These are phyloP conservation scores for Chloroclysta siterata DNA, from an alignment of 2,888 invertebrate genomes.

Conservation along the genomic window DNA sequence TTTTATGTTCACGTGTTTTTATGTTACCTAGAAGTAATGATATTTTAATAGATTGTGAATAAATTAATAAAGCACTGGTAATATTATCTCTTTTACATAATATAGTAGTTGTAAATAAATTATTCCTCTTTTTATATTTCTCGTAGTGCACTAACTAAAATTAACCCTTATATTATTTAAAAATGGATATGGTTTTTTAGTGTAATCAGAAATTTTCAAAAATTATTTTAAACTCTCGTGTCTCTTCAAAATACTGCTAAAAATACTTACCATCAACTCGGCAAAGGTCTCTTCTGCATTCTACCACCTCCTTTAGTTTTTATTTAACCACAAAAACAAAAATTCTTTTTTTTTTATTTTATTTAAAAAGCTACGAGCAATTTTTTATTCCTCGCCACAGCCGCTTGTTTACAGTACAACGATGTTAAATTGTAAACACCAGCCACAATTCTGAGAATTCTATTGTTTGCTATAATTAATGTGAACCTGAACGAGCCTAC, in stretches of 20 bases:
- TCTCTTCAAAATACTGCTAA: too few species aligned
- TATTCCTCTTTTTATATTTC: too few species aligned
- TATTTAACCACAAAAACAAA: not conserved
- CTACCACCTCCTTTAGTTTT: not conserved
- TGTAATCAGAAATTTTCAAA: too few species aligned
- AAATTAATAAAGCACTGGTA: too few species aligned
- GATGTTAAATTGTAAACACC: slow-evolving; percentile 17
- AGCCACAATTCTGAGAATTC: slow-evolving; percentile 34
- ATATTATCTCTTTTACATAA: too few species aligned
- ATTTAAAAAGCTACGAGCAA: too few species aligned
- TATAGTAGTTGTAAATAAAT: too few species aligned
- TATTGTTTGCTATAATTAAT: slow-evolving; percentile 39
- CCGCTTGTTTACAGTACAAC: slow-evolving; percentile 1
- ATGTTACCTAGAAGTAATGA: not conserved
- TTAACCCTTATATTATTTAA: too few species aligned
- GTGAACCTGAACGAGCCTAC: slow-evolving; percentile 21
- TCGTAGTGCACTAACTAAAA: too few species aligned
- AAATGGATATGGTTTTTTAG: too few species aligned
- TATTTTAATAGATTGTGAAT: too few species aligned
- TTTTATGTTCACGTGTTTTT: not conserved
- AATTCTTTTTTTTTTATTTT: not conserved
- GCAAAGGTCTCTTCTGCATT: not conserved
- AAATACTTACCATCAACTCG: not conserved
- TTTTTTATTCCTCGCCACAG: not conserved
- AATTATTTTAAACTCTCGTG: too few species aligned